A percentile compares a stretch with the other conserved stretches of the same genome.
Evolutionary conservation across 2,797 vertebrate genomes (phyloP).

Genomic region (Pampus argenteus): DNA sequence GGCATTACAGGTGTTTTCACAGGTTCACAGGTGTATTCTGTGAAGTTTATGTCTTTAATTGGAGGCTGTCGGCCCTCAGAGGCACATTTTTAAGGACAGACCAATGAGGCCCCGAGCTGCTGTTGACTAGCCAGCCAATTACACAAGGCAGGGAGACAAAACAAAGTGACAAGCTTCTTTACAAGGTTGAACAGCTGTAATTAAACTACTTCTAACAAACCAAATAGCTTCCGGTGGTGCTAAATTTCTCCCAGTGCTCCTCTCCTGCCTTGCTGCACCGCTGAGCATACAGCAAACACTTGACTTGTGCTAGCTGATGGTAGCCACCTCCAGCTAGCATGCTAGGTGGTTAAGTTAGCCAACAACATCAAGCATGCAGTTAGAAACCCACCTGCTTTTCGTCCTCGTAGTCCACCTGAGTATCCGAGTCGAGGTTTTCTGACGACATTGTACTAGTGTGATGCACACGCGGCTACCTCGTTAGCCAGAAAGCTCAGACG

Average conservation of each 20-base stretch:
- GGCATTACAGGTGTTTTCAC: not conserved
- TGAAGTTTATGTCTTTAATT: constrained; percentile 4
- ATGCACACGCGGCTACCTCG: constrained; percentile 48
- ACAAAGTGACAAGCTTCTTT: constrained; percentile 59
- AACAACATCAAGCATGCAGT: constrained; percentile 64
- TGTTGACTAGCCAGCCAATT: constrained; percentile 66
- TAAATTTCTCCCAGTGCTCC: not conserved
- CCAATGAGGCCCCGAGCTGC: constrained; percentile 76
- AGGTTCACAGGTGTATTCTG: not conserved
- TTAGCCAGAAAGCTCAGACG: constrained; percentile 33
- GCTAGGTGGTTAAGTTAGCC: constrained; percentile 57
- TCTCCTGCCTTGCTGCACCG: not conserved
- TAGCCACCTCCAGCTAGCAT: constrained; percentile 68
- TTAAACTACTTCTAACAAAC: not conserved
- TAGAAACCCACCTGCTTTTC: constrained; percentile 86
- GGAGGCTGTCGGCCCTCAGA: not conserved
- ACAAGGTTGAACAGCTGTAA: constrained; percentile 11
- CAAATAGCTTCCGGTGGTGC: not conserved
- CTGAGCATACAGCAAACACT: constrained; percentile 40
- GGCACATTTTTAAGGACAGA: constrained; percentile 44
- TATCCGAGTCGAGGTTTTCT: constrained; percentile 85
- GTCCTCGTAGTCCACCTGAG: constrained; percentile 83
- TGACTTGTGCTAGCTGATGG: constrained; percentile 53
- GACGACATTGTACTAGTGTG: constrained; percentile 78
- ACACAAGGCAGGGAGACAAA: constrained; percentile 63